Base-by-base conservation (phyloP, 1,140 invertebrate species). In the Popillia japonica region DNA sequence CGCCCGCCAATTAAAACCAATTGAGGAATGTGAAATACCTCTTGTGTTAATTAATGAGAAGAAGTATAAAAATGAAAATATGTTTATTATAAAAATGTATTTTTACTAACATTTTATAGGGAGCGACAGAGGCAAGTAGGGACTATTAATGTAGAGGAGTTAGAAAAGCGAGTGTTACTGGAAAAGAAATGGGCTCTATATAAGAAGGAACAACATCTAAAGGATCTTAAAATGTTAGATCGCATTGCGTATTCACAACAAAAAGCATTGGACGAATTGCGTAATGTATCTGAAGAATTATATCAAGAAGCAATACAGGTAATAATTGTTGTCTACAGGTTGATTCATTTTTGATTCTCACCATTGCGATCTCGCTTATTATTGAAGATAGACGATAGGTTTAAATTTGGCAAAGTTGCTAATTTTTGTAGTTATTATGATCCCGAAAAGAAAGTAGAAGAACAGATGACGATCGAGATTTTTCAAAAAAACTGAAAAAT, bases 221-320 rank as follows among this genome's bases (percentile, higher is more conserved):
- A 83, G 0, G 92, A 95, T 83, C 83, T 93, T n/a, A 87, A 90
- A 79, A 90, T 91, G 76, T 89, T 96, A 59, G 91, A 94, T 81
- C 88, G 90, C 22, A 88, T 96, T 2, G 82, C 91, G 17, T 85
- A 86, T 73, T 90, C 94, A 0, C 96, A 97, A 85, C 88, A 92
- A 81, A 91, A 88, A 83, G 96, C 96, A 6, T 87, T 98, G 0
- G 90, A 93, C 76, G 93, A 94, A 84, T 86, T 98, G 0, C 90
- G 91, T 83, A 87, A 89, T 40, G 94, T 92, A 82, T 97, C 95
- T 0, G 92, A 95, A 84, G 92, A 95, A 48, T 87, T 98, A 0
- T 98, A 96, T 85, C 88, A 92, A 84, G 92, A 92, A 85, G 96
- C 96, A 11, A 91, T 97, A 81, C 89, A 92, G 89, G 93, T 95